Conservation (phyloP, 1,140 invertebrate species). For the Camponotus vicinus region DNA sequence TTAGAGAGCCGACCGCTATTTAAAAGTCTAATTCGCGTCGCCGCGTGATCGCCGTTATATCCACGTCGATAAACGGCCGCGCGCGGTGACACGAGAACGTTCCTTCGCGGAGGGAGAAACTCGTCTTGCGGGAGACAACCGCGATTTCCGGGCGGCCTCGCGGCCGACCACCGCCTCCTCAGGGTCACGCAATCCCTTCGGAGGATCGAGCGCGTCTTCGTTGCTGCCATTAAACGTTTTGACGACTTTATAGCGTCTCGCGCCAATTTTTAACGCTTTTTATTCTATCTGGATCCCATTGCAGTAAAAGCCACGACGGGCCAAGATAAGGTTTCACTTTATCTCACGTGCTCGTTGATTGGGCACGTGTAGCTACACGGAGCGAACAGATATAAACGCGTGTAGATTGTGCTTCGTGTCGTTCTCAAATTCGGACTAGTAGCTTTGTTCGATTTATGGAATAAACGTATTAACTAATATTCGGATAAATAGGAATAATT, state of each 20-base stretch:
- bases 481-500: background rate
- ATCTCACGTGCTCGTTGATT: conserved; percentile 39
- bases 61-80: conserved; percentile 72
- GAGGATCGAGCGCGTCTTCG: conserved; percentile 7
- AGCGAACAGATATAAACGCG: background rate
- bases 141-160: conserved; percentile 56
- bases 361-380: conserved; percentile 24
- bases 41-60: conserved; percentile 71
- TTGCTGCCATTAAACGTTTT: conserved; percentile 49
- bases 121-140: conserved; percentile 35
- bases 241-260: conserved; percentile 53
- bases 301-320: conserved; percentile 49
- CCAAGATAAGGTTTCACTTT: conserved; percentile 54
- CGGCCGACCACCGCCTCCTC: conserved; percentile 17
- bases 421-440: conserved; percentile 17
- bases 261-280: conserved; percentile 59
- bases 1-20: conserved; percentile 68
- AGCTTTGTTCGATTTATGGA: conserved; percentile 6
- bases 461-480: background rate
- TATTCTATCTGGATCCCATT: conserved; percentile 34
- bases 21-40: conserved; percentile 78
- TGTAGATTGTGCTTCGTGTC: conserved; percentile 6
- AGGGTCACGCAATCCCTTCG: conserved; percentile 55
- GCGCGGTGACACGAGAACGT: background rate
- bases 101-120: conserved; percentile 35